Base-by-base conservation (phyloP, 2,113 vertebrate species). In the Halcyon malimbica region DNA sequence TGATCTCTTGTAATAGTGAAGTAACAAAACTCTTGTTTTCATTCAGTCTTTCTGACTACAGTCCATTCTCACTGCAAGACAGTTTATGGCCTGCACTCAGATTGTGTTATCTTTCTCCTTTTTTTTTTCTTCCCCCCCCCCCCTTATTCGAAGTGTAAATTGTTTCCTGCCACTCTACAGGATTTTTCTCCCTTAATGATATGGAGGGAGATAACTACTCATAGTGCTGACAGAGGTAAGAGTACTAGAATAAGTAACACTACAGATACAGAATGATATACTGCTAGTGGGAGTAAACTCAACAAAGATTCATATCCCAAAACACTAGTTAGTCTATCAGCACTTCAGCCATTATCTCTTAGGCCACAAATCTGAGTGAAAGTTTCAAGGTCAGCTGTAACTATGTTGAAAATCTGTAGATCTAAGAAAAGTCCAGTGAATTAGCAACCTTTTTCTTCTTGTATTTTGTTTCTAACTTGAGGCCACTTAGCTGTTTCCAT, bases 201-300 rank as follows among this genome's bases (percentile, higher is more conserved):
- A 92, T 67, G 42, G 83, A 97, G 51, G 87, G 94, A 98, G 97
- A 98, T 97, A 96, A 97, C 95, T 95, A 92, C 87, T 97, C 93
- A 93, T 62, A 89, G 94, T 93, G 70, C 91, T 92, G 97, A 96
- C 97, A 97, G 83, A 88, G 94, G 81, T 90, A 95, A 97, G 93
- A 95, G 83, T 41, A 84, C 50, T 89, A 83, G 93, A 91, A 96
- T 96, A 97, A 98, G 94, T 95, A 97, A 97, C 92, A 57, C 91
- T 97, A 96, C 41, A 77, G 95, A 95, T 96, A 93, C 65, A 82
- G 87, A 29, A 78, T 97, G 97, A 97, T 97, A 26, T 85, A 97
- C 85, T 70, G 68, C 73, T 88, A 31, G 83, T 81, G 81, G 73
- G 75, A 96, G 53, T 56, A 97, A 97, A 96, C 92, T 92, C 88